Conservation (phyloP, 2,888 invertebrate genomes). For the Aspidiotus destructor region DNA sequence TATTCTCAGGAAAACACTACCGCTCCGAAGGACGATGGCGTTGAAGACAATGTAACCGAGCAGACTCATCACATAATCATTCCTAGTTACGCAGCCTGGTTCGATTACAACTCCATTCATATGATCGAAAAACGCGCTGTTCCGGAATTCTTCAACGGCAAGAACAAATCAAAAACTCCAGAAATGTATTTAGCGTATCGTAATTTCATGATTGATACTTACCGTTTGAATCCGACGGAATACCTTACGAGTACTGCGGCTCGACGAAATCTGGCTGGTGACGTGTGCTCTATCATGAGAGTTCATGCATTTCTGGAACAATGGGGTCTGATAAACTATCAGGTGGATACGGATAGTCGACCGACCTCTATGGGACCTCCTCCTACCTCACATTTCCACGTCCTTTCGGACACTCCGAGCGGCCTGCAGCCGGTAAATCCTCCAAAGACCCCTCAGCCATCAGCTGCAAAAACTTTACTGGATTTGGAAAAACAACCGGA, state of each 20-base stretch:
- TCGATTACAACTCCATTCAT: slow-evolving; percentile 97
- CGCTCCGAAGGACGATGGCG: slow-evolving; percentile 65
- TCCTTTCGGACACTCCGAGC: slow-evolving; percentile 94
- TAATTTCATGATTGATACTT: slow-evolving; percentile 99
- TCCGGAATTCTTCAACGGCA: slow-evolving; percentile 96
- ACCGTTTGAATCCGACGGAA: slow-evolving; percentile 91
- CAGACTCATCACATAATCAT: slow-evolving; percentile 98
- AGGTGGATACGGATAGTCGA: slow-evolving; percentile 86
- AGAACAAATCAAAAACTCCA: slow-evolving; percentile 97
- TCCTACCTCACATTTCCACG: slow-evolving; percentile 98
- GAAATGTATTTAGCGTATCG: slow-evolving; percentile 96
- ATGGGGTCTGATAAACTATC: slow-evolving; percentile 98
- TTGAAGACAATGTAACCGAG: slow-evolving; percentile 93
- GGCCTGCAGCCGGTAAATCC: slow-evolving; percentile 85
- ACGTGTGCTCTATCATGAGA: slow-evolving; percentile 97
- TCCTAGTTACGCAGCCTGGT: slow-evolving; percentile 98
- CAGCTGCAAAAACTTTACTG: slow-evolving; percentile 65
- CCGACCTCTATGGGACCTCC: slow-evolving; percentile 99
- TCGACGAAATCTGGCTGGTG: slow-evolving; percentile 92
- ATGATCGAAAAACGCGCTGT: slow-evolving; percentile 94
- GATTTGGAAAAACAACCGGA: slow-evolving; percentile 57
- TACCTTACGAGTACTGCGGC: slow-evolving; percentile 97
- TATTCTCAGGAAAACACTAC: slow-evolving; percentile 41
- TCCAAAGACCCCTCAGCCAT: slow-evolving; percentile 69
- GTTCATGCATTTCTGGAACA: slow-evolving; percentile 98